Base-by-base conservation (phyloP, 1,140 invertebrate genomes). In the Caenorhabditis latens region DNA sequence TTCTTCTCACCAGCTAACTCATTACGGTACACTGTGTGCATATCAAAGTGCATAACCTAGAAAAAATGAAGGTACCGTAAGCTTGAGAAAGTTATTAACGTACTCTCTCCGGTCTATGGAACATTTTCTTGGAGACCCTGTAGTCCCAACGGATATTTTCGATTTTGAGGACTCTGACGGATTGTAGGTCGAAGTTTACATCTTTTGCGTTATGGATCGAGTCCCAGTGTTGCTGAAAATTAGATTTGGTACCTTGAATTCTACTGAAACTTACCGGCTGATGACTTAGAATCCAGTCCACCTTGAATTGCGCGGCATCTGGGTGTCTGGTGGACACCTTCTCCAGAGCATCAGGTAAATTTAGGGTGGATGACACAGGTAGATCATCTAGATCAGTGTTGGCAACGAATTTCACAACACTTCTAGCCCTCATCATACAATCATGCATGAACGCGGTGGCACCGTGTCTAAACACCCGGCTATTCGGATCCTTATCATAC, bases 381-480 rank as follows among this genome's bases (percentile, higher is more conserved):
- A 84, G 55, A 14, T 84, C 83, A 21, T 84, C 83, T 4, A 84
- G 19, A 13, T 84, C 83, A 42, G 58, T 65, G 55, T 84, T 84
- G 9, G 83, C 83, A 5, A 84, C 55, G 32, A 61, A 84, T 65
- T 84, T 58, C 16, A 84, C 42, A 7, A 8, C 7, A 0, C 53
- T 61, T 46, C 55, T 83, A 11, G 83, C 83, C 19, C 83, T 84
- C 40, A 84, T 6, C 83, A 84, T 84, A 21, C 83, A 84, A 53
- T 84, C 83, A 84, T 84, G 83, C 83, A 84, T 84, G 42, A 84
- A 84, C 14, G 83, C 83, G 4, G 83, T 84, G 6, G 83, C 83
- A 3, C 14, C 83, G 48, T 84, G 83, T 14, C 83, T 32, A 13
- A 84, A 84, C n/a, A 61, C 55, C 13, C 83, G 43, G 32, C 55